Base-by-base conservation (phyloP, 2,888 invertebrate genomes). In the Polyommatus icarus region DNA sequence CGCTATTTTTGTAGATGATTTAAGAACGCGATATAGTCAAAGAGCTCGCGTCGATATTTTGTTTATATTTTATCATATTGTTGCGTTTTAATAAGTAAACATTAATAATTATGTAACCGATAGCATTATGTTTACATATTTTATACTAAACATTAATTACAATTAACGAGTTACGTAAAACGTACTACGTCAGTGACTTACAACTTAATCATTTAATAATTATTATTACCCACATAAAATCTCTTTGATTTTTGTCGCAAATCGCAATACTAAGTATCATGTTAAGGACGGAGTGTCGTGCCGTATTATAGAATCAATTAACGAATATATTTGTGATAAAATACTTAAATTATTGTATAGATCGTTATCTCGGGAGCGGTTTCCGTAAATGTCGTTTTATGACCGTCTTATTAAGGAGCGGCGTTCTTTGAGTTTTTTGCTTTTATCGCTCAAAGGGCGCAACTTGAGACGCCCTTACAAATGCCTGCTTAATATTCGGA, bases 241-340 rank as follows among this genome's bases (percentile, higher is more conserved):
- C 4, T 61, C 20, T n/a, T 61, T 24, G 3, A 24, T 61, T 20
- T 61, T 24, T 61, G 20, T 12, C 12, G 3, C 12, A 24, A 12
- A 10, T 12, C 12, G 3, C 12, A 24, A 12, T 24, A 20, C 8
- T 20, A 61, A 24, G 61, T 61, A 24, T 61, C 12, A 20, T 59
- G 59, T 59, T 59, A 59, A 20, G 20, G 61, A 67, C 24, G 3
- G 29, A 67, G 12, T 67, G 24, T 67, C 7, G 15, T 67, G 73
- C 46, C 40, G 40, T 40, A 73, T 24, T 40, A 73, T 46, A 73
- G 29, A 67, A 73, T 73, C 73, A 73, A 73, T 73, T 73, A 46
- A 20, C 73, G 73, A 73, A 73, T 72, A 40, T 72, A 72, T 73
- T 72, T 72, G 72, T 40, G 72, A 72, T 72, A 72, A 72, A 72